phyloP scores from a whole-genome alignment of 2,797 vertebrate genomes.

The Siniperca undulata region DNA sequence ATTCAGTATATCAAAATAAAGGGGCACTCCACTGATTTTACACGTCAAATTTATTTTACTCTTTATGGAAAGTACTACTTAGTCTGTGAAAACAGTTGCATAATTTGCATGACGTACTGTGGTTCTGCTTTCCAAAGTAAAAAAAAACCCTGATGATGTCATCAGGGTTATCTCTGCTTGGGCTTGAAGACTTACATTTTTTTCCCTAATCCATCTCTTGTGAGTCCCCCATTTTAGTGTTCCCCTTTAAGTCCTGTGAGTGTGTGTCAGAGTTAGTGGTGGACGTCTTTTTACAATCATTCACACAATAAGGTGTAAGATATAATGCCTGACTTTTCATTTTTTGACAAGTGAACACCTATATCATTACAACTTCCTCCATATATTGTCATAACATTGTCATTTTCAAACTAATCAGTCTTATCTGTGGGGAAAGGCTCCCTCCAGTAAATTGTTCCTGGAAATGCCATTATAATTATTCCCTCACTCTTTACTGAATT shows the following conservation, averaged over 20 bases:
- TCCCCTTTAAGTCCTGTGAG: not conserved
- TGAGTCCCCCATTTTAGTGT: not conserved
- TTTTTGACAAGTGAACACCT: not conserved
- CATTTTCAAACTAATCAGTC: slow-evolving; percentile 24
- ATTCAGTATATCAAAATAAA: not conserved
- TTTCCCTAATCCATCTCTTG: not conserved
- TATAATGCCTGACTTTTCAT: not conserved
- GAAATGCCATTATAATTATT: slow-evolving; percentile 27
- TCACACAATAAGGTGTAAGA: not conserved
- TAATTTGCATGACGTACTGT: not conserved
- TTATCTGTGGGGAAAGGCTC: not conserved
- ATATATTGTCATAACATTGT: not conserved
- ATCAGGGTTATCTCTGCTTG: too few species aligned
- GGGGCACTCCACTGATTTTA: not conserved
- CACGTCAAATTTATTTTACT: not conserved
- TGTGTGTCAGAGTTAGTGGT: not conserved
- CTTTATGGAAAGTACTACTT: not conserved
- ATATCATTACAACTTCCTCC: slow-evolving; percentile 6
- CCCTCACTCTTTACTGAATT: slow-evolving; percentile 12
- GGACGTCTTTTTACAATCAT: not conserved
- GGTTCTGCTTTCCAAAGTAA: not conserved
- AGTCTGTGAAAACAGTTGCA: not conserved
- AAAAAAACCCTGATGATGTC: not conserved
- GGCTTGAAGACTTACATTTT: too few species aligned
- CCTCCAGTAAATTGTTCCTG: slow-evolving; percentile 11